Evolutionary conservation across 2,888 invertebrate species (phyloP).

Genomic region (Eupithecia tripunctaria): DNA sequence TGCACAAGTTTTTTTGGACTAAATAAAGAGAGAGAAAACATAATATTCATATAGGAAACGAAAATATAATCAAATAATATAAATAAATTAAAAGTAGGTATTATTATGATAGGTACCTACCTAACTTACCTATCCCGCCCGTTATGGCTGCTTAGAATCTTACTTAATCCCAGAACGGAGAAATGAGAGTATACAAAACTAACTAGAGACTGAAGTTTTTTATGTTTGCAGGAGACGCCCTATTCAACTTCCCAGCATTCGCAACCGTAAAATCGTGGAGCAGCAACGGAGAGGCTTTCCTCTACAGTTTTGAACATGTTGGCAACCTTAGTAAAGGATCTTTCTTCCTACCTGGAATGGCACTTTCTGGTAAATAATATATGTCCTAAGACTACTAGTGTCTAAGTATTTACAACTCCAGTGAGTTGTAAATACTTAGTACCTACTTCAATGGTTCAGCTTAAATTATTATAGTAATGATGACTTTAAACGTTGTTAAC

Average conservation of each 20-base stretch:
- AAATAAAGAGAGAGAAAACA: no score
- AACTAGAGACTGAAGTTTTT: neutral
- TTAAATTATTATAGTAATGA: neutral
- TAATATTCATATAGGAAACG: no score
- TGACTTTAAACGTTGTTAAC: no score
- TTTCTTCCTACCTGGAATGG: conserved; percentile 87
- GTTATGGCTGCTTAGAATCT: neutral
- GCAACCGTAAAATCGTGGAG: conserved; percentile 89
- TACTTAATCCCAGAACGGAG: neutral
- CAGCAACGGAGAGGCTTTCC: conserved; percentile 85
- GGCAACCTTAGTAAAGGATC: conserved; percentile 86
- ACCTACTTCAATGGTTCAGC: no score
- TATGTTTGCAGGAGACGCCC: conserved; percentile 85
- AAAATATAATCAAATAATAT: no score
- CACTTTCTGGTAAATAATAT: conserved; percentile 81
- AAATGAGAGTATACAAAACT: neutral
- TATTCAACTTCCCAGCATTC: conserved; percentile 91
- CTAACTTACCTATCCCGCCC: neutral
- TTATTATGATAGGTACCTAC: no score
- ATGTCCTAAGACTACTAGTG: no score
- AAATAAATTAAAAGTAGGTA: no score
- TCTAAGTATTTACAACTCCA: no score
- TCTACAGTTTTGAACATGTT: conserved; percentile 90
- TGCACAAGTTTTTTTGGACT: neutral
- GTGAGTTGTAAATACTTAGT: no score